These are phyloP conservation scores for Sphinx pinastri DNA, from an alignment of 2,888 invertebrate genomes.

Conservation along the genomic window DNA sequence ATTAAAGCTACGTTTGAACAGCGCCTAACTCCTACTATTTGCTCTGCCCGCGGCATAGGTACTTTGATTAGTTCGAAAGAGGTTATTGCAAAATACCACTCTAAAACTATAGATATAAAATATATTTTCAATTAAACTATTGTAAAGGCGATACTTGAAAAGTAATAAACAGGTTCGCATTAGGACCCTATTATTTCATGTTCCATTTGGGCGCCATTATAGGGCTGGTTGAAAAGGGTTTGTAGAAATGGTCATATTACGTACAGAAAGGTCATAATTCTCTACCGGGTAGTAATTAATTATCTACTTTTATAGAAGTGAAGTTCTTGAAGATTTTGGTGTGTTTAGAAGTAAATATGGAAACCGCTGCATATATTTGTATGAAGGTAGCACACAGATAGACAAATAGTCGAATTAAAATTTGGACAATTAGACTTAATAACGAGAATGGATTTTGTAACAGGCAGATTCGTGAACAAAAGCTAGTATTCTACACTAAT, in stretches of 20 bases:
- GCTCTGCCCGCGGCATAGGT: neutral
- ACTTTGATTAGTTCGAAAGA: neutral
- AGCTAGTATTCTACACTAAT: no score
- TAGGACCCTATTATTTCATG: neutral
- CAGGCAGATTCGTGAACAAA: no score
- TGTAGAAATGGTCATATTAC: neutral
- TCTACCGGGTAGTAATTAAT: no score
- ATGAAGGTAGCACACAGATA: no score
- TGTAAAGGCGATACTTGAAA: neutral
- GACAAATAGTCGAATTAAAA: no score
- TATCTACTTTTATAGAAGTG: no score
- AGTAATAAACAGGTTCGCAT: neutral
- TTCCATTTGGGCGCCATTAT: constrained; percentile 3
- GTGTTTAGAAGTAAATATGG: no score
- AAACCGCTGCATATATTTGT: no score
- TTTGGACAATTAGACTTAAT: no score
- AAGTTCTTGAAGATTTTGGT: no score
- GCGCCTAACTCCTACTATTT: neutral
- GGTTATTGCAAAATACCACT: neutral
- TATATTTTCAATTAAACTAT: neutral
- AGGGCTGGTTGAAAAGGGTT: constrained; percentile 11
- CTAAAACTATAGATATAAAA: neutral
- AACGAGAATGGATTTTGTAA: no score
- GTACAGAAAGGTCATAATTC: neutral
- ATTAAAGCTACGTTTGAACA: neutral